Base-by-base conservation (phyloP, 2,888 invertebrate genomes). In the Drosophila pseudotakahashii region DNA sequence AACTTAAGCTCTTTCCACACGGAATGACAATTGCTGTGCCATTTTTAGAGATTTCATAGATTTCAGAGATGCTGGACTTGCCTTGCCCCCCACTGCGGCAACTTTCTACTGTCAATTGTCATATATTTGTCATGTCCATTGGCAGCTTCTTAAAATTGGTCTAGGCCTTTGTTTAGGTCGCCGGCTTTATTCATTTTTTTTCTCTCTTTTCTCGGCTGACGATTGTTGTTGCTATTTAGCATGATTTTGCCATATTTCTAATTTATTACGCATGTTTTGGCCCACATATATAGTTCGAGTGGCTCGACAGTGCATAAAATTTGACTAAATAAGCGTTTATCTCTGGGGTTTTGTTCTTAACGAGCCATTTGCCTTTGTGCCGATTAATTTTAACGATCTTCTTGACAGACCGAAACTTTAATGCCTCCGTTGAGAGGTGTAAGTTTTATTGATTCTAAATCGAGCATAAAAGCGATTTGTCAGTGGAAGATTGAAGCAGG, bases 1-100 rank as follows among this genome's bases (percentile, higher is more conserved):
- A 78, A 80, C 88, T 88, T 88, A 88, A 85, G 88, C 88, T 68
- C 58, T 79, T 85, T 78, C 78, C 71, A 82, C 71, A 51, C 86
- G 77, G 86, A 78, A 85, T 85, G 83, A 85, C 84, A 85, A 85
- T 88, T 85, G 83, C 86, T 88, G 78, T 88, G 88, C 88, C 88
- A 86, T 85, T n/a, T n/a, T n/a, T n/a, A n/a, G n/a, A n/a, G n/a
- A n/a, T n/a, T 85, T 84, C 70, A 13, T 16, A 55, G 50, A 50
- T 47, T 85, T 84, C 70, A 11, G 23, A 55, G 50, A 50, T 55
- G 44, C 39, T 39, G 57, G 34, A 47, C 26, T 19, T 47, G 73
- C 47, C 26, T 0, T 26, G 30, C 30, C 54, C 55, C 74, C 61
- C 61, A 47, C 44, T 53, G 53, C 23, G 50, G 73, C 71, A 88